Evolutionary conservation across 2,113 vertebrate species (phyloP), one percentile per base, ranked within the genome.

Genomic region (Cariama cristata): DNA sequence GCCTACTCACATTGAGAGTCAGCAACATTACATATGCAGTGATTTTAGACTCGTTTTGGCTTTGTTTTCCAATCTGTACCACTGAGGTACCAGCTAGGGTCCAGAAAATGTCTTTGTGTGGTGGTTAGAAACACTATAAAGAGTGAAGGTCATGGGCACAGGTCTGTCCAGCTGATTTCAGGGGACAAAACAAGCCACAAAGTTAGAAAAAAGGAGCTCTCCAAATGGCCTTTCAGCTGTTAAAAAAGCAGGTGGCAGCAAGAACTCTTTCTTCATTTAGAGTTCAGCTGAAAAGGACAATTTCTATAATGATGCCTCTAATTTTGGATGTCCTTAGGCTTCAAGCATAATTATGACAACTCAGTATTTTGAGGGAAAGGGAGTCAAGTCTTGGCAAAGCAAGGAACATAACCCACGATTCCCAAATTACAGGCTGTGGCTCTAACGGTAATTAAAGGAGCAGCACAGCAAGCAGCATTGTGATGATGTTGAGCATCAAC

Each of bases 291-390:
- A 79, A 86, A 92, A 73, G 59, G 35, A 84, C 33, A 35, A 83
- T 84, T 95, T 90, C 68, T 69, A 8, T 69, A 67, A 55, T 12
- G 92, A 67, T 50, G 56, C 30, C 83, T 93, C 92, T 93, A 75
- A 90, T 92, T 93, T 79, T 93, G 92, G 76, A 92, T 75, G 67
- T 80, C 86, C 90, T 86, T 55, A 77, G 86, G 64, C 79, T 94
- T 74, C 82, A 85, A 40, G 76, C n/a, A 22, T 14, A 77, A 93
- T 88, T 58, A 45, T 17, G 63, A 83, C 71, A 93, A 92, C 50
- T 89, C 38, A 15, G 84, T 58, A 53, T 74, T 83, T 80, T 58
- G 71, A 87, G 14, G 49, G 86, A 81, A 89, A 89, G 49, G 22
- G 62, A 95, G 52, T 73, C 28, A 69, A 83, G 38, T 28, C 79